Percentiles rank a stretch among this genome's conserved stretches.
These are phyloP conservation scores for Morus bassanus DNA, from an alignment of 2,797 vertebrate genomes.

Conservation along the genomic window DNA sequence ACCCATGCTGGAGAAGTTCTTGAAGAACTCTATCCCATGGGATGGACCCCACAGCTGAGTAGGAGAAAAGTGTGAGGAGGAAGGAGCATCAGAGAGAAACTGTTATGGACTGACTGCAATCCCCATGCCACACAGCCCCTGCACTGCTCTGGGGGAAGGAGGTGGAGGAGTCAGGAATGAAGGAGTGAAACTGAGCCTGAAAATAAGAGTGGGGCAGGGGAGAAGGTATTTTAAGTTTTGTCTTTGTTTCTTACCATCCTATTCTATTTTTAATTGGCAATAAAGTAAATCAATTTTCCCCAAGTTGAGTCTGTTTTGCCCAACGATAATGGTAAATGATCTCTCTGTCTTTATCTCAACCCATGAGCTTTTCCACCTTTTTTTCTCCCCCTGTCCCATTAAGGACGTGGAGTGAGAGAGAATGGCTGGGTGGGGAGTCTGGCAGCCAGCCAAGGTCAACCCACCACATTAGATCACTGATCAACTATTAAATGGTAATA, in stretches of 20 bases:
- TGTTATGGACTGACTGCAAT: not conserved
- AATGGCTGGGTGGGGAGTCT: not conserved
- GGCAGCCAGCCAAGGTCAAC: not conserved
- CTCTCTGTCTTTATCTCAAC: not conserved
- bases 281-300: not conserved
- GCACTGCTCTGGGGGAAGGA: not conserved
- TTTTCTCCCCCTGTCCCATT: not conserved
- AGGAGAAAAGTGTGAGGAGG: not conserved
- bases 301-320: not conserved
- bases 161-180: not conserved
- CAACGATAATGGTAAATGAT: not conserved
- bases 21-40: not conserved
- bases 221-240: not conserved
- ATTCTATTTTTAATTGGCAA: not conserved
- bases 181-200: not conserved
- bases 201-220: not conserved
- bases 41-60: not conserved
- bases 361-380: not conserved
- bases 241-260: not conserved
- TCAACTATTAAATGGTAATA: not conserved
- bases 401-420: not conserved
- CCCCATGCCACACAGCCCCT: fast-evolving
- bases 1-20: not conserved
- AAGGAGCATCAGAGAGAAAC: not conserved
- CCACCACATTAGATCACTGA: not conserved